Evolutionary conservation across 2,888 invertebrate genomes (phyloP), one percentile per base, ranked within the genome.

Genomic region (Spisula solida): DNA sequence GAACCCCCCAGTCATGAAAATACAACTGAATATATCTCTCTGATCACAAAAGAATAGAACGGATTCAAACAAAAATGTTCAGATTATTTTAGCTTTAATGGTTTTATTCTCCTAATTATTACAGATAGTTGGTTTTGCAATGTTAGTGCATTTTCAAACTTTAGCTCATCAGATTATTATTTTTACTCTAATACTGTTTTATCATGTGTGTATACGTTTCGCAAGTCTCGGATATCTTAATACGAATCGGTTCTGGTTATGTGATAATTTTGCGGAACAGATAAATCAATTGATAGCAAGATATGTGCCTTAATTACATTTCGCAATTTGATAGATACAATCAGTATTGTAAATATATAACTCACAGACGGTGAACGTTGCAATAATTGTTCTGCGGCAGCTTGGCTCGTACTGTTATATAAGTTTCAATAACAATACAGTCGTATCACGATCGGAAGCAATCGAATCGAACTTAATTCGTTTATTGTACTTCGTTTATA

Each of bases 271-370:
- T n/a, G 60, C 60, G 25, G 8, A 66, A 66, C 25, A 25, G 60
- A 66, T 66, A 25, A 66, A 66, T 66, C 60, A 66, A 66, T 25
- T 66, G 25, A 25, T 66, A n/a, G 25, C 25, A 66, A 66, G 60
- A 66, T 66, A 25, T 25, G 6, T 4, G 20, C 25, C 60, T 66
- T 66, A 66, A 66, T 66, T 66, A 66, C 60, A 66, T n/a, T 66
- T 66, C 25, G 60, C 60, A 66, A 66, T 66, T 66, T 25, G 60
- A 66, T 66, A n/a, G n/a, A 66, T 66, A 8, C 4, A 66, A 66
- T 66, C 60, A 25, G 25, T 25, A 25, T 5, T 25, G 25, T 66
- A n/a, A 56, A 56, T 56, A 56, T 20, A 66, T 66, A 6, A 66
- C 12, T 66, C 25, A 25, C n/a, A 25, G 60, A 25, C 25, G 25